Conservation (phyloP, 2,888 invertebrate species). For the Tipula unca region DNA sequence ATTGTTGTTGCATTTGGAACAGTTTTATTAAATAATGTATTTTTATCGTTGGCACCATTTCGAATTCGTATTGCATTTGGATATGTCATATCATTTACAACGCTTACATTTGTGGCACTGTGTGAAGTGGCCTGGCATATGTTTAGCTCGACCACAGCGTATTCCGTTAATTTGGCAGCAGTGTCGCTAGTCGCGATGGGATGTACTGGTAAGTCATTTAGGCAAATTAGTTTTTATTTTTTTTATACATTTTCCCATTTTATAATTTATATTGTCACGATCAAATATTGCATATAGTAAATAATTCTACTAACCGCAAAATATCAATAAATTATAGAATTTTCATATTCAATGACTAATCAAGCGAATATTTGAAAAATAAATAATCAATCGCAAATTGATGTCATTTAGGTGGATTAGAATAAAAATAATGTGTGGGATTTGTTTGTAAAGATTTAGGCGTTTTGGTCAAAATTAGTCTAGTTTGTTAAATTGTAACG, state of each 20-base stretch:
- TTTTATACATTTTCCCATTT: too few species aligned
- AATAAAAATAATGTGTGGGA: background rate
- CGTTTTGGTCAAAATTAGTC: too few species aligned
- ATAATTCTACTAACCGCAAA: background rate
- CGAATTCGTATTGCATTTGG: slow-evolving; percentile 82
- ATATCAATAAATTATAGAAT: background rate
- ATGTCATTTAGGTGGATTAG: background rate
- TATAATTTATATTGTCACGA: too few species aligned
- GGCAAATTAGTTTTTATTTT: background rate
- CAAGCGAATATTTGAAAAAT: background rate
- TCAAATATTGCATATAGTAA: too few species aligned
- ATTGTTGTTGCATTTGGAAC: slow-evolving; percentile 84
- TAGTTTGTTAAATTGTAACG: too few species aligned
- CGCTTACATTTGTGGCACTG: slow-evolving; percentile 72
- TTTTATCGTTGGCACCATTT: slow-evolving; percentile 72
- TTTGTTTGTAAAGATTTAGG: background rate
- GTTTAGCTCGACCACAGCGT: slow-evolving; percentile 69
- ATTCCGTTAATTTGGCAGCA: slow-evolving; percentile 72
- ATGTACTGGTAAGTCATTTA: slow-evolving; percentile 51
- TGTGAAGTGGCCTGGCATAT: slow-evolving; percentile 83
- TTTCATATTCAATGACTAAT: background rate
- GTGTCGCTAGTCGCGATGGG: slow-evolving; percentile 81
- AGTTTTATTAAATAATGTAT: slow-evolving; percentile 74
- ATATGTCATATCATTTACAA: slow-evolving; percentile 71
- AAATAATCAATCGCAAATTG: background rate